Evolutionary conservation across 2,113 vertebrate genomes (phyloP).

Genomic region (Tupaia chinensis): DNA sequence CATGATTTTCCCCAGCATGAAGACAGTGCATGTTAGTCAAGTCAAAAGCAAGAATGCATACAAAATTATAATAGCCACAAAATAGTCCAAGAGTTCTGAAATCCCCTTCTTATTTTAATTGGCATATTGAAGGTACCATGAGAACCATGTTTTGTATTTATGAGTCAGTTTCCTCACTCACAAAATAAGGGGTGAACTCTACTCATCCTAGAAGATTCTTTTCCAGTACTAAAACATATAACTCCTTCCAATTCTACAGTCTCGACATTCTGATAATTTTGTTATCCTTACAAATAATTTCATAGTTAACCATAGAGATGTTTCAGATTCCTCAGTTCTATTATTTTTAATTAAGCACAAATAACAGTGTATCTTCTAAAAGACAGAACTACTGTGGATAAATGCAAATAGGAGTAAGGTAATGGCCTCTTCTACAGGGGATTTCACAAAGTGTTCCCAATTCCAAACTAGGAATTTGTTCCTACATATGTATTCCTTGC

Average conservation of each 20-base stretch:
- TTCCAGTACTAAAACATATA: not conserved
- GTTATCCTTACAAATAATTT: not conserved
- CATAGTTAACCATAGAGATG: not conserved
- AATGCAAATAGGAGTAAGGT: not conserved
- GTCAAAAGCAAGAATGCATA: not conserved
- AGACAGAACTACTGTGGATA: not conserved
- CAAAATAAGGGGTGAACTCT: not conserved
- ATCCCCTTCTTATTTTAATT: not conserved
- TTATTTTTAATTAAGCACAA: not conserved
- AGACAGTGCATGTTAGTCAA: no score
- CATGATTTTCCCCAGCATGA: no score
- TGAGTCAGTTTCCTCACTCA: slow-evolving; percentile 19
- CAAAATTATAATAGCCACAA: not conserved
- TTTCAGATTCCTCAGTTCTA: not conserved
- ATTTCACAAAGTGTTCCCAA: not conserved
- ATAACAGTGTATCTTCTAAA: not conserved
- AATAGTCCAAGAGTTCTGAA: slow-evolving; percentile 13
- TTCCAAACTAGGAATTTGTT: slow-evolving; percentile 31
- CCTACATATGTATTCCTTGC: not conserved
- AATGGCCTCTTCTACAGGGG: not conserved
- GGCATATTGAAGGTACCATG: not conserved
- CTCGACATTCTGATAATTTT: not conserved
- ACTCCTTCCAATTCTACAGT: not conserved
- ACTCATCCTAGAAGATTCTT: not conserved
- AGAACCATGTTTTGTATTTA: not conserved